A percentile compares a stretch with the other conserved stretches of the same genome.
Evolutionary conservation across 2,113 vertebrate species (phyloP).

Genomic region (Probosciger aterrimus): DNA sequence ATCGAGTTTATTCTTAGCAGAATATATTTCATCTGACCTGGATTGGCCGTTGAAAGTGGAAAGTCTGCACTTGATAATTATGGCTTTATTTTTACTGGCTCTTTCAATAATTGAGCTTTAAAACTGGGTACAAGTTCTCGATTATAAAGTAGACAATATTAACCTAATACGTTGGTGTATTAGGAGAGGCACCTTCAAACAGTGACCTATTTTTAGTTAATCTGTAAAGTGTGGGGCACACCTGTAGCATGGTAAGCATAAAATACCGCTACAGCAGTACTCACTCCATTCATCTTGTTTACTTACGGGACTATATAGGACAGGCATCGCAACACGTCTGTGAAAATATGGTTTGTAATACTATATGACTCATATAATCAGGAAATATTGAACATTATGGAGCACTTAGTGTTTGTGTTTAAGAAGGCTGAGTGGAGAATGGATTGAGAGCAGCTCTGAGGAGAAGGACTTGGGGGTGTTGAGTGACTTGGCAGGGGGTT

Average conservation of each 20-base stretch:
- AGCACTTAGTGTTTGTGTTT: slow-evolving; percentile 32
- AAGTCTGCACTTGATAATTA: background rate
- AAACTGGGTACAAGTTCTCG: background rate
- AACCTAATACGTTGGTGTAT: background rate
- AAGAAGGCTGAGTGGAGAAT: background rate
- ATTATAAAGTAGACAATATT: background rate
- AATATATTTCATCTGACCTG: background rate
- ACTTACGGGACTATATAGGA: background rate
- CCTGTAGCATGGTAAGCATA: background rate
- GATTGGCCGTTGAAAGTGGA: background rate
- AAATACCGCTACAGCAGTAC: background rate
- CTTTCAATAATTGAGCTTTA: background rate
- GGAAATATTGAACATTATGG: background rate
- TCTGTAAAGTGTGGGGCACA: background rate
- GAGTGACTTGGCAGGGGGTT: background rate
- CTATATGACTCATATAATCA: background rate
- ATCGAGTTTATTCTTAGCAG: background rate
- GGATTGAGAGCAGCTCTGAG: background rate
- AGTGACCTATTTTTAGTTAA: background rate
- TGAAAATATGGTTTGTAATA: slow-evolving; percentile 3
- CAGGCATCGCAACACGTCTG: background rate
- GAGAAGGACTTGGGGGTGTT: background rate
- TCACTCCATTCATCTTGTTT: background rate
- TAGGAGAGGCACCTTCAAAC: background rate
- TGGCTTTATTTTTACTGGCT: background rate